phyloP scores from a whole-genome alignment of 1,140 invertebrate species.

The Planococcus citri region DNA sequence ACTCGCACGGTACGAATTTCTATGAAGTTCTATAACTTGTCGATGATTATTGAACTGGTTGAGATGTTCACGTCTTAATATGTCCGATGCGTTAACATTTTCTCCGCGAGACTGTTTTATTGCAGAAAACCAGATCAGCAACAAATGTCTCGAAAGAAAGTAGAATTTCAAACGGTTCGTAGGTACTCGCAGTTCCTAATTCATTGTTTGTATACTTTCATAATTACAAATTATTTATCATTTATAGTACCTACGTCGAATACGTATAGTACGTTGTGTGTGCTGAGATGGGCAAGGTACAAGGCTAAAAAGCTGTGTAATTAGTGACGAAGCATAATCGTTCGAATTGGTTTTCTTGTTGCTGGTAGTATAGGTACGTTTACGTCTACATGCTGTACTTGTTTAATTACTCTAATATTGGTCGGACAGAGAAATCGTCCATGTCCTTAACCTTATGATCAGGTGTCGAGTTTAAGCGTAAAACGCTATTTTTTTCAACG shows the following conservation, averaged over 20 bases:
- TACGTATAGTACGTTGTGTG: too few species aligned
- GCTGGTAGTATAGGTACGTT: too few species aligned
- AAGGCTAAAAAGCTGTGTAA: background rate
- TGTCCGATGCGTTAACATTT: background rate
- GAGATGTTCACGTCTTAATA: background rate
- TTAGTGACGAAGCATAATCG: background rate
- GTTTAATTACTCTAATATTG: too few species aligned
- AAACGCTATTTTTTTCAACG: too few species aligned
- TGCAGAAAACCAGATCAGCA: conserved; percentile 6
- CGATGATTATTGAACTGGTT: conserved; percentile 7
- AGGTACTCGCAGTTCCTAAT: background rate
- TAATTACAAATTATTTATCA: conserved; percentile 1
- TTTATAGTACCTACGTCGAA: background rate
- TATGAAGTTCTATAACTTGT: background rate
- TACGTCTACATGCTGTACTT: too few species aligned
- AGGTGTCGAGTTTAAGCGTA: too few species aligned
- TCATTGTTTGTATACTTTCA: conserved; percentile 1
- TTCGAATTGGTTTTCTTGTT: too few species aligned
- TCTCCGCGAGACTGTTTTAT: background rate
- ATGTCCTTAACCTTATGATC: too few species aligned
- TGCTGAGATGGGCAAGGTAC: background rate
- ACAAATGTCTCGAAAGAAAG: background rate
- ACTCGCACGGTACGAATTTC: too few species aligned
- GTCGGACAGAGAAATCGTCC: too few species aligned
- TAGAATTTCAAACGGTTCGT: background rate